Base-by-base conservation (phyloP, 2,797 vertebrate species). In the Sebastes diaconus region DNA sequence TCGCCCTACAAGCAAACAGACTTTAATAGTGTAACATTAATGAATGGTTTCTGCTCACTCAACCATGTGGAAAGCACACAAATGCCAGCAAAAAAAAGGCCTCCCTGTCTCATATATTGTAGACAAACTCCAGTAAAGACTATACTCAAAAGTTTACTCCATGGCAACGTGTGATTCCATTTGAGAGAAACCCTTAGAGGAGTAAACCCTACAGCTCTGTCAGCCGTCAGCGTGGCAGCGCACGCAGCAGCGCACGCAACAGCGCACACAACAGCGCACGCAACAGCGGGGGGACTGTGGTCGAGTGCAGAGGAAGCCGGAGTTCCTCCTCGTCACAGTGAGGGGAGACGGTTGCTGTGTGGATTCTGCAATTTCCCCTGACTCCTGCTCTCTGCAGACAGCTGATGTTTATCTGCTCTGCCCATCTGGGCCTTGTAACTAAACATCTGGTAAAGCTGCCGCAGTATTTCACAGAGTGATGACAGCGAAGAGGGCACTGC, bases 361-460 rank as follows among this genome's bases (percentile, higher is more conserved):
- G 84, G 79, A 88, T 88, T 85, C 67, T 58, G 77, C 83, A 83
- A 54, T 79, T 68, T 61, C 73, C 86, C 76, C 64, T 0, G 79
- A 79, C 80, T 75, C 81, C 66, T 11, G n/a, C 81, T 89, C 85
- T 85, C 88, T 68, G 73, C 80, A 87, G 87, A 92, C 89, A 90
- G 92, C 90, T 93, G 89, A 94, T 94, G 90, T 93, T 93, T 93
- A 87, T 93, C 86, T 88, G 84, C 84, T 89, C 83, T 74, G 84
- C 87, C 91, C 93, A 92, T 94, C 92, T 93, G 94, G 93, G 82
- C 88, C 84, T 71, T 79, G 80, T 77, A 84, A 92, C 88, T 84
- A 86, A 93, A 93, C 93, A 94, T 93, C 93, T 94, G 93, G 81
- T 81, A 46, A 68, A 89, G 91, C 90, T 88, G 91, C 88, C 89